These are phyloP conservation scores for Cairina moschata DNA, from an alignment of 2,113 vertebrate genomes.

Conservation along the genomic window DNA sequence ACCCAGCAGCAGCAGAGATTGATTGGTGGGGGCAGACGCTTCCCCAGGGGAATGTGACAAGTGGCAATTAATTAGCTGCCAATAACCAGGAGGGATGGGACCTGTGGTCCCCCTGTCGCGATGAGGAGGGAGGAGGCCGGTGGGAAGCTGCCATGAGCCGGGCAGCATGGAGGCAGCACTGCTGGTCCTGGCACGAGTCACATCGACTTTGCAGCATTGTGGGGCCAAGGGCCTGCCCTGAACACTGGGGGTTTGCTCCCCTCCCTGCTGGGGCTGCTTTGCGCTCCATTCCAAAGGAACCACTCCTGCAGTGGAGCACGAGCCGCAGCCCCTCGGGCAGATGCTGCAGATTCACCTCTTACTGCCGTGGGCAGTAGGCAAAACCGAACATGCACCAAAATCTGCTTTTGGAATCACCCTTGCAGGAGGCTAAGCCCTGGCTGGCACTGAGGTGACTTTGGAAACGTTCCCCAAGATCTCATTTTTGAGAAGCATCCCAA, in stretches of 20 bases:
- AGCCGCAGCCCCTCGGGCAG: too few relatives aligned
- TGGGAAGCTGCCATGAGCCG: background rate
- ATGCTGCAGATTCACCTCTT: too few relatives aligned
- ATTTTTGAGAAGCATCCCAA: too few relatives aligned
- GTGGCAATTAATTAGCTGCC: background rate
- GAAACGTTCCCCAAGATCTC: too few relatives aligned
- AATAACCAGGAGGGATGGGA: background rate
- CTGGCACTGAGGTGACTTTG: too few relatives aligned
- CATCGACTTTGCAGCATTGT: rapidly evolving
- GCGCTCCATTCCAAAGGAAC: too few relatives aligned
- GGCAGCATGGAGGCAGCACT: rapidly evolving
- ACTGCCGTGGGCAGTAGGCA: too few relatives aligned
- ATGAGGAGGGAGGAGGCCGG: background rate
- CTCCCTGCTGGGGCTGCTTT: background rate
- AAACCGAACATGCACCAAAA: too few relatives aligned
- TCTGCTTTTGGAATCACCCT: too few relatives aligned
- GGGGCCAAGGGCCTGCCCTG: background rate
- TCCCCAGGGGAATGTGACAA: background rate
- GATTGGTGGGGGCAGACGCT: background rate
- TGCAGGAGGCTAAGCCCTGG: too few relatives aligned
- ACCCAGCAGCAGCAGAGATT: background rate
- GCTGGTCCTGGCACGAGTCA: rapidly evolving
- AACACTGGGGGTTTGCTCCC: background rate
- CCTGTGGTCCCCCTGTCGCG: background rate
- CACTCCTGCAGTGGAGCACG: too few relatives aligned